Base-by-base conservation (phyloP, 2,888 invertebrate species). In the Machimus atricapillus region DNA sequence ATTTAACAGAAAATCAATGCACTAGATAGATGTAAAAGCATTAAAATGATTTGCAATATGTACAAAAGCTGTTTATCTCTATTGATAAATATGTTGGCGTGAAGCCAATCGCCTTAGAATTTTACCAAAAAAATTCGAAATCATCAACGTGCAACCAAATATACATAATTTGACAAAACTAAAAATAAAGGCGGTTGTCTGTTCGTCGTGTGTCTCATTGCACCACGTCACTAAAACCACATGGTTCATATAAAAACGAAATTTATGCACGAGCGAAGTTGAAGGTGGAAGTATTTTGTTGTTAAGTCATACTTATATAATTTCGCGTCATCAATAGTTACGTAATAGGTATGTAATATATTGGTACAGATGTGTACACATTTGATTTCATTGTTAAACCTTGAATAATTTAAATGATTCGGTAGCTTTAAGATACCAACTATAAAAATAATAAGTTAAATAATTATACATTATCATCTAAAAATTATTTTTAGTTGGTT, bases 401-500 rank as follows among this genome's bases (percentile, higher is more conserved):
- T 12, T 40, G 40, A 40, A 46, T 46, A 2, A 46, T 1, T 14
- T 46, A 4, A 43, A 12, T 46, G 16, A 4, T 34, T 34, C 0
- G 31, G 4, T 31, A 5, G 31, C 31, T 31, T 1, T 31, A 31
- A 31, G 31, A 31, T 31, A 7, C 0, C 34, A 34, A 34, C 34
- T 34, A 34, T 34, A 7, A 7, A 34, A 7, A 34, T 34, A 4
- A 34, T 34, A 34, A 34, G 34, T 34, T 34, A 7, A 34, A 34
- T 34, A 34, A 7, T 34, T 34, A 43, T 43, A n/a, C n/a, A 43
- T 43, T 43, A 7, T 12, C 12, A 0, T 43, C 3, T 12, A 12
- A 12, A 43, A 40, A 40, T 12, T 12, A n/a, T 52, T 19, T 8
- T 19, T 88, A 91, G 92, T 89, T 96, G 96, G 95, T 90, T 96